phyloP scores from a whole-genome alignment of 2,888 invertebrate genomes.

The Clistopyga incitator region DNA sequence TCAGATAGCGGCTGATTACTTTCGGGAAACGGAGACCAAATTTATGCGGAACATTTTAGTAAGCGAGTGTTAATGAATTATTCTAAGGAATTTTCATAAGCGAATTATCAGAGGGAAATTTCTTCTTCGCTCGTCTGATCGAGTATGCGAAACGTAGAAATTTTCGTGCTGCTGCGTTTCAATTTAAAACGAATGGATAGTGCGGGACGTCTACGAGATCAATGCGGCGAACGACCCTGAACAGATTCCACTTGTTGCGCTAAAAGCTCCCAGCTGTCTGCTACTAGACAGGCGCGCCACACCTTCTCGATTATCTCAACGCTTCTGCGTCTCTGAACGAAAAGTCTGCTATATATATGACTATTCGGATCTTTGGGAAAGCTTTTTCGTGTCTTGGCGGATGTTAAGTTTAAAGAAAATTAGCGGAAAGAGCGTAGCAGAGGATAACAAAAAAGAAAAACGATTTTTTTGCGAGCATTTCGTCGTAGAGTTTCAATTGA shows the following conservation, averaged over 20 bases:
- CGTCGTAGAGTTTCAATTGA: background rate
- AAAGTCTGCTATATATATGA: background rate
- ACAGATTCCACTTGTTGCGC: conserved; percentile 11
- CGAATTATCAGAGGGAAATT: background rate
- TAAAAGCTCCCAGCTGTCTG: background rate
- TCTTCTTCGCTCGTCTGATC: background rate
- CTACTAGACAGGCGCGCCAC: conserved; percentile 8
- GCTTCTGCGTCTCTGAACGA: background rate
- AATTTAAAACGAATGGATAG: conserved; percentile 41
- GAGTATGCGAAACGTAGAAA: background rate
- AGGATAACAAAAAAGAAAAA: background rate
- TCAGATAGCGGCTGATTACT: background rate
- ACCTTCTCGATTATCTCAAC: background rate
- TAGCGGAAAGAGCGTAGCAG: background rate
- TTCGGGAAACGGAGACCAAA: background rate
- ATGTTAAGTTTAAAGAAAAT: background rate
- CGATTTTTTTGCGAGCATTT: background rate
- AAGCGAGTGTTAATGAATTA: background rate
- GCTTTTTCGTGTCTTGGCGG: background rate
- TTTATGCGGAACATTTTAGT: background rate
- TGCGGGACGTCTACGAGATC: background rate
- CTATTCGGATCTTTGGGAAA: background rate
- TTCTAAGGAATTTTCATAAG: background rate
- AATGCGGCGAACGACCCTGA: background rate
- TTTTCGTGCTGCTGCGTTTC: conserved; percentile 62